Evolutionary conservation across 1,140 invertebrate species (phyloP), one percentile per base, ranked within the genome.

Genomic region (Zaprionus camerounensis): DNA sequence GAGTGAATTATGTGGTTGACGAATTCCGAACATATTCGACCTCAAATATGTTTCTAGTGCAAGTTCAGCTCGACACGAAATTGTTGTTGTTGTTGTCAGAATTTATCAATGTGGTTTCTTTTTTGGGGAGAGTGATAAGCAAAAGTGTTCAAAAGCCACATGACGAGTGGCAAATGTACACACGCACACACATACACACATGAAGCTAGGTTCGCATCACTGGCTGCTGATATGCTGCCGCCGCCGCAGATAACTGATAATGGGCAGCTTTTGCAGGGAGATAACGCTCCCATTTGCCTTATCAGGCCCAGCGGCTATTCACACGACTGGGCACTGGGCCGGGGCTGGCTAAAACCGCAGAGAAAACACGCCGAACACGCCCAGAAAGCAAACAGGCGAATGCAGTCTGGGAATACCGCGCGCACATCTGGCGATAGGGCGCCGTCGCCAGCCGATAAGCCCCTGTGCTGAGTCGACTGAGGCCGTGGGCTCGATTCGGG

Each of bases 371-470:
- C 36, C 9, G 41, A 59, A 59, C 59, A 75, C 58, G 72, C 72
- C 72, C 72, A 55, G 71, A 31, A 24, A 36, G 38, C 34, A 70
- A 69, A 72, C 17, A 68, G 44, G 44, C 58, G 44, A 67, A 31
- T 77, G 64, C 63, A 68, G 82, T 74, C 64, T 79, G 82, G 82
- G 79, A 79, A 85, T 76, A 81, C 51, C 78, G 82, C 55, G 49
- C 51, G 49, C 51, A 58, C 68, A 61, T 71, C 44, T 65, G 74
- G 53, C 63, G 74, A 80, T 79, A 79, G 64, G 28, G 53, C 41
- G 26, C 17, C 9, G 7, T 36, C 49, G 41, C 17, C 38, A 24
- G 53, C 9, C 28, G 66, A 78, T 55, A 78, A 74, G 61, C 63
- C 57, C 28, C 57, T 28, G 38, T 28, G 38, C 63, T 55, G 26